Percentiles rank a stretch among this genome's conserved stretches.
These are phyloP conservation scores for Ceratina japonica DNA, from an alignment of 1,140 invertebrate genomes.

Conservation along the genomic window DNA sequence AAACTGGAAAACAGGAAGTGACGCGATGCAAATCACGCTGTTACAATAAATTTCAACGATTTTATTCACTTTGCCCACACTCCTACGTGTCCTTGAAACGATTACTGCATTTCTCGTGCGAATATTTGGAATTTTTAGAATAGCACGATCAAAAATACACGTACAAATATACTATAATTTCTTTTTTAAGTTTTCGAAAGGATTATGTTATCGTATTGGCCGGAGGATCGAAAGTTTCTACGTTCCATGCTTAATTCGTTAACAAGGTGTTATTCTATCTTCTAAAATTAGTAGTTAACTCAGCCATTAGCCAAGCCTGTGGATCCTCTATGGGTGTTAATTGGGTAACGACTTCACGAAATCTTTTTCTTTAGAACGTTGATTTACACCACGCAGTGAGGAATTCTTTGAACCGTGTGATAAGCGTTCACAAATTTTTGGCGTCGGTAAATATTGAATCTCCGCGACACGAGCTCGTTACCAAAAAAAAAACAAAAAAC, in stretches of 20 bases:
- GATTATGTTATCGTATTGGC: background rate
- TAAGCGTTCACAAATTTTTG: no score
- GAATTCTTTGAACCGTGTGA: background rate
- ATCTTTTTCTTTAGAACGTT: no score
- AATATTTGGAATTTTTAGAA: no score
- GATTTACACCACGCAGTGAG: background rate
- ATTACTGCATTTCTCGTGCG: no score
- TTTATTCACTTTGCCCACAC: background rate
- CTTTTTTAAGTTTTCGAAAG: no score
- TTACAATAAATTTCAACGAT: slow-evolving; percentile 13
- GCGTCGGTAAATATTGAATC: no score
- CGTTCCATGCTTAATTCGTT: background rate
- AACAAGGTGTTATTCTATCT: slow-evolving; percentile 1
- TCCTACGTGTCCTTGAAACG: background rate
- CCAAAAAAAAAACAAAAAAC: no score
- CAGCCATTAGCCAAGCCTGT: background rate
- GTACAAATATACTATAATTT: no score
- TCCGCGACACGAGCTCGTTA: no score
- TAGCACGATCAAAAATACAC: background rate
- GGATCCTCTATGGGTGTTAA: background rate
- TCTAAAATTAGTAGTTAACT: background rate
- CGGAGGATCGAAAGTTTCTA: no score
- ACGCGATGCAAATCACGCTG: slow-evolving; percentile 5
- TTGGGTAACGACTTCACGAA: background rate
- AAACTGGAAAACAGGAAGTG: background rate